phyloP scores from a whole-genome alignment of 2,797 vertebrate species.

The Zalophus californianus region DNA sequence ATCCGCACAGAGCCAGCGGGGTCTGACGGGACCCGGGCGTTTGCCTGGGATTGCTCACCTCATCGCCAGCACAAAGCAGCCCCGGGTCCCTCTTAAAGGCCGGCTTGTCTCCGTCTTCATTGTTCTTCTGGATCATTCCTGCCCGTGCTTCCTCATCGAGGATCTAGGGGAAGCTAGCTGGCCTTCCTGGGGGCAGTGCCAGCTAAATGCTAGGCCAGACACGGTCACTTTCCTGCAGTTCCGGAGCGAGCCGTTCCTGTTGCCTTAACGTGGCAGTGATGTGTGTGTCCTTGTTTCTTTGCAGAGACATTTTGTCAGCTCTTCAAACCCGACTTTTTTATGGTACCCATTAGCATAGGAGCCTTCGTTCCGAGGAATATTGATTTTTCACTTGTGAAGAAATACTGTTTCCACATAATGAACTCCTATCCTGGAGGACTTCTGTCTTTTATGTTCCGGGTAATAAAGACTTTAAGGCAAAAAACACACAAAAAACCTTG shows the following conservation, averaged over 20 bases:
- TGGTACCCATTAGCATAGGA: neutral
- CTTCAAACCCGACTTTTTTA: neutral
- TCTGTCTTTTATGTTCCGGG: neutral
- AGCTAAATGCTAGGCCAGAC: fast-evolving
- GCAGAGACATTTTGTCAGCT: neutral
- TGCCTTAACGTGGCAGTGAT: neutral
- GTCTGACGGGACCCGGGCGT: fast-evolving
- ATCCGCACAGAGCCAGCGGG: fast-evolving
- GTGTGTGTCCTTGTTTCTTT: neutral
- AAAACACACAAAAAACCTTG: neutral
- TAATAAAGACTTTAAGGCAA: neutral
- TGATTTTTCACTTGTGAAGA: neutral
- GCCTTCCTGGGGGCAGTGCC: neutral
- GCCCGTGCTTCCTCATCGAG: neutral
- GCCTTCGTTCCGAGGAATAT: neutral
- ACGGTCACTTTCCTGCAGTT: neutral
- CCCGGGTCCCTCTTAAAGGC: neutral
- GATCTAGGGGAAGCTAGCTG: neutral
- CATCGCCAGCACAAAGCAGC: neutral
- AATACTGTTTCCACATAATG: neutral
- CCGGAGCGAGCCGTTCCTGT: fast-evolving
- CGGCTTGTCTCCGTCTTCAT: fast-evolving
- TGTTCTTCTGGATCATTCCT: neutral
- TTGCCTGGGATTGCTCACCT: fast-evolving
- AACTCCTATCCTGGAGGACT: neutral